Base-by-base conservation (phyloP, 2,113 vertebrate genomes). In the Corythoichthys haematopterus region DNA sequence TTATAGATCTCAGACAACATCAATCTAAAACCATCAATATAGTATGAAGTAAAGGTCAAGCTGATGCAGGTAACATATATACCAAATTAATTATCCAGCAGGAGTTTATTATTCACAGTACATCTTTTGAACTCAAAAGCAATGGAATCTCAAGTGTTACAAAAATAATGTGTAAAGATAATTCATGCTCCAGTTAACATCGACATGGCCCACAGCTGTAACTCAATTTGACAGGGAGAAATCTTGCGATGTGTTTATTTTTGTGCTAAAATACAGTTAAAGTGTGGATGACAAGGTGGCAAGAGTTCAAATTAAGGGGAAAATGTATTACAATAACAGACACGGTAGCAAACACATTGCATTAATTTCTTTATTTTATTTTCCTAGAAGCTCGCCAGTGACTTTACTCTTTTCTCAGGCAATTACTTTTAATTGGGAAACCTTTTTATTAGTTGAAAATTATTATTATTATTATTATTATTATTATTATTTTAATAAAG, bases 341-440 rank as follows among this genome's bases (percentile, higher is more conserved):
- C 72, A 43, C 20, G 1, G 45, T 51, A 43, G 66, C 71, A 78
- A 81, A 70, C 70, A 62, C 83, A 69, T 81, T 28, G 20, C 79
- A 66, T 43, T 76, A 74, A 68, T 62, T 77, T 80, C 74, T 58
- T n/a, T 43, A 16, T 35, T 84, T 81, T 76, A 82, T 83, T 77
- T 70, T 77, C 62, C 62, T 59, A 38, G 45, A 76, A 77, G 62
- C 73, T 76, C 57, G 61, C 69, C 40, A 59, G 38, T 66, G 70
- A 5, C 58, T 69, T 45, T 66, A 66, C 79, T 64, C 74, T 66
- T 70, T 78, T 81, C 65, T 64, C 68, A 51, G 70, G 81, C 85
- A 87, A 85, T 88, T 86, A 87, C 84, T 85, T 88, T 88, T 88
- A 87, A 88, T 87, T 88, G 83, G 84, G 78, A 84, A 90, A 86